Evolutionary conservation across 2,113 vertebrate genomes (phyloP), one percentile per base, ranked within the genome.

Genomic region (Tachysurus vachellii): DNA sequence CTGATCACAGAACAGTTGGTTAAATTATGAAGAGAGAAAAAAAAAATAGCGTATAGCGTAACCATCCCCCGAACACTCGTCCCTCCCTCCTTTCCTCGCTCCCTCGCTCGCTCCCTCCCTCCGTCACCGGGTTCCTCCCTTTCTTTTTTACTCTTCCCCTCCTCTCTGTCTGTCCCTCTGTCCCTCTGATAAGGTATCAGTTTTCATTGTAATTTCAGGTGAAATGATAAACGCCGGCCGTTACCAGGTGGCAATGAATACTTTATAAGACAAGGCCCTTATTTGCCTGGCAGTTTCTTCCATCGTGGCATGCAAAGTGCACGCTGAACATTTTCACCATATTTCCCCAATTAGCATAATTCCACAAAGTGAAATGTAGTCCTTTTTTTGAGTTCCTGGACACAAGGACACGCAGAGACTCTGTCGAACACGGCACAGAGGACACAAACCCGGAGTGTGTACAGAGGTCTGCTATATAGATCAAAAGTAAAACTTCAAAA

Each of bases 171-270:
- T 83, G 82, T 91, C 88, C 85, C 83, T 91, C 91, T 92, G 92
- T 93, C 93, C 92, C 91, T 87, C 90, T 91, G 95, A 96, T 96
- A 95, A 95, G 94, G 94, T 96, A 96, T 96, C 95, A 93, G 93
- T 95, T 95, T 96, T 95, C 94, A 94, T 95, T 96, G 94, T 95
- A 95, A 95, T 95, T 96, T 96, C 94, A 95, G 94, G 95, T 95
- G 94, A 96, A 95, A 96, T 95, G 94, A 95, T 95, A 95, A 96
- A 95, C 94, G 93, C 87, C 91, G 86, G 94, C 94, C 92, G 95
- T 96, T 96, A 96, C 95, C 94, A 95, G 95, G 95, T 95, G 94
- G 95, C 95, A 95, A 96, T 96, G 95, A 95, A 96, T 96, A 96
- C 95, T 96, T 96, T 95, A 96, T 96, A 95, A 96, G 95, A 95